Conservation (phyloP, 53 echinoderm and acorn worm genomes). For the Antedon mediterranea region DNA sequence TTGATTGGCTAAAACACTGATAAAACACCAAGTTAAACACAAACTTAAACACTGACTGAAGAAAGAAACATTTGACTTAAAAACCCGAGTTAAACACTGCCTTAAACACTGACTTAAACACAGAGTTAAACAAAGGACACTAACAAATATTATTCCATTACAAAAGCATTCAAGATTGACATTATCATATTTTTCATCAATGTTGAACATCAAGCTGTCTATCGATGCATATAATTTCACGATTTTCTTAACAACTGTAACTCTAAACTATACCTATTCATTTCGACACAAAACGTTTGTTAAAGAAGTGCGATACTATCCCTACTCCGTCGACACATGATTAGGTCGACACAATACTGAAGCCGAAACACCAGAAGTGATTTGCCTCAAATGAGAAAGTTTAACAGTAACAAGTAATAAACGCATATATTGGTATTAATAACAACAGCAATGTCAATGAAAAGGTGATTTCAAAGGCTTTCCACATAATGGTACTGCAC, state of each 20-base stretch:
- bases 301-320: not conserved
- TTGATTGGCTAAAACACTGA: too few relatives aligned
- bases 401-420: not conserved
- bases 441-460: not conserved
- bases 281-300: not conserved
- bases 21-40: too few relatives aligned
- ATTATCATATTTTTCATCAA: too few relatives aligned
- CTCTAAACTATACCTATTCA: not conserved
- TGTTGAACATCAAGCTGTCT: too few relatives aligned
- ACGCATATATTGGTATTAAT: not conserved
- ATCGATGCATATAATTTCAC: not conserved
- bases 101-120: too few relatives aligned
- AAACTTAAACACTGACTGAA: too few relatives aligned
- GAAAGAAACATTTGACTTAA: too few relatives aligned
- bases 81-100: too few relatives aligned
- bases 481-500: not conserved
- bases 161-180: too few relatives aligned
- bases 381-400: not conserved
- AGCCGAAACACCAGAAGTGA: not conserved
- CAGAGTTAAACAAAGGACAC: too few relatives aligned
- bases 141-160: too few relatives aligned
- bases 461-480: not conserved
- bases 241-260: not conserved
- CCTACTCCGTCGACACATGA: not conserved
- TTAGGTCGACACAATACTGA: not conserved